phyloP scores from a whole-genome alignment of 2,797 vertebrate genomes.

The Siniperca scherzeri region DNA sequence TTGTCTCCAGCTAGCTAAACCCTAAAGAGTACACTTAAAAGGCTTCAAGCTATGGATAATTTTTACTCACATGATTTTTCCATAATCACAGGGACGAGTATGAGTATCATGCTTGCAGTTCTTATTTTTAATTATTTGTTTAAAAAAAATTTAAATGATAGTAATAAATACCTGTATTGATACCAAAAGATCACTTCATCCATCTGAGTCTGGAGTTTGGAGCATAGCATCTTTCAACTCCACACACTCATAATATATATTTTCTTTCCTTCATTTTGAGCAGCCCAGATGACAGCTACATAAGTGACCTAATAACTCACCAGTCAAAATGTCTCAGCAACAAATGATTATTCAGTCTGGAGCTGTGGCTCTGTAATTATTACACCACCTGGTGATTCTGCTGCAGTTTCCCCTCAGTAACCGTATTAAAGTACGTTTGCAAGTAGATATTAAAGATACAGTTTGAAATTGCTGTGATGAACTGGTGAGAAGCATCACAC shows the following conservation, averaged over 20 bases:
- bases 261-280: not conserved
- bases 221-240: not conserved
- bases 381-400: not conserved
- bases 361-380: not conserved
- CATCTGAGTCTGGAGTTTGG: not conserved
- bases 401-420: not conserved
- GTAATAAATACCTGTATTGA: not conserved
- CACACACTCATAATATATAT: not conserved
- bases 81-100: not conserved
- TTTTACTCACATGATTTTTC: not conserved
- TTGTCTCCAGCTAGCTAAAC: not conserved
- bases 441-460: not conserved
- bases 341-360: not conserved
- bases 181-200: not conserved
- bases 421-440: not conserved
- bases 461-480: conserved; percentile 3
- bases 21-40: not conserved
- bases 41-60: not conserved
- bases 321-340: not conserved
- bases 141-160: not conserved
- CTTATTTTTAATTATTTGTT: conserved; percentile 3
- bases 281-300: not conserved
- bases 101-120: not conserved
- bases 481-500: not conserved
- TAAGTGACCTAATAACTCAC: not conserved